phyloP scores from a whole-genome alignment of 2,797 vertebrate species.

The Pseudochromis fuscus region DNA sequence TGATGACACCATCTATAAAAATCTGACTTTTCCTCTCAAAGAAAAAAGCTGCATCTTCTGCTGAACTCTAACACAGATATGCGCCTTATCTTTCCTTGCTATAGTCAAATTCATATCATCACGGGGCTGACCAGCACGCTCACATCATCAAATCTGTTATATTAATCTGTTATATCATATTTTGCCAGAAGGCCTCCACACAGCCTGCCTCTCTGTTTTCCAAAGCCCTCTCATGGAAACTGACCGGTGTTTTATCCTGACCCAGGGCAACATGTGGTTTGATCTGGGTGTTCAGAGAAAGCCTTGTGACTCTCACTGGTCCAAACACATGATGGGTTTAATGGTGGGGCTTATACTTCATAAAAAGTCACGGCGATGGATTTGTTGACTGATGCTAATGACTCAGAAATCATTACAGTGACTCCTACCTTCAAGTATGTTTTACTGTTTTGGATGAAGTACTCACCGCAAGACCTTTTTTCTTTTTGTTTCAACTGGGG shows the following conservation, averaged over 20 bases:
- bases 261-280: slow-evolving; percentile 32
- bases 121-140: slow-evolving; percentile 23
- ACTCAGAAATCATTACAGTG: too few relatives aligned
- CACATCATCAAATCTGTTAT: slow-evolving; percentile 11
- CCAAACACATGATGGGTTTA: slow-evolving; percentile 72
- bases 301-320: slow-evolving; percentile 74
- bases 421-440: too few relatives aligned
- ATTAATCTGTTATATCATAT: background rate
- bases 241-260: slow-evolving; percentile 13
- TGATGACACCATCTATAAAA: background rate
- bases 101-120: slow-evolving; percentile 26
- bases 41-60: background rate
- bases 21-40: background rate
- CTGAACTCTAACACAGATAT: background rate
- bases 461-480: too few relatives aligned
- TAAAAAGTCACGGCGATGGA: too few relatives aligned
- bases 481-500: too few relatives aligned
- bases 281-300: slow-evolving; percentile 30
- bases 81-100: background rate
- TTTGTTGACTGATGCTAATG: too few relatives aligned
- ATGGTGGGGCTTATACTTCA: slow-evolving; percentile 43
- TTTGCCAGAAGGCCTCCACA: slow-evolving; percentile 12
- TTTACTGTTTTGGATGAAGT: too few relatives aligned
- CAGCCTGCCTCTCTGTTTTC: slow-evolving; percentile 39
- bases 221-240: background rate